phyloP scores from a whole-genome alignment of 2,113 vertebrate genomes.

The Sinocyclocheilus anshuiensis region DNA sequence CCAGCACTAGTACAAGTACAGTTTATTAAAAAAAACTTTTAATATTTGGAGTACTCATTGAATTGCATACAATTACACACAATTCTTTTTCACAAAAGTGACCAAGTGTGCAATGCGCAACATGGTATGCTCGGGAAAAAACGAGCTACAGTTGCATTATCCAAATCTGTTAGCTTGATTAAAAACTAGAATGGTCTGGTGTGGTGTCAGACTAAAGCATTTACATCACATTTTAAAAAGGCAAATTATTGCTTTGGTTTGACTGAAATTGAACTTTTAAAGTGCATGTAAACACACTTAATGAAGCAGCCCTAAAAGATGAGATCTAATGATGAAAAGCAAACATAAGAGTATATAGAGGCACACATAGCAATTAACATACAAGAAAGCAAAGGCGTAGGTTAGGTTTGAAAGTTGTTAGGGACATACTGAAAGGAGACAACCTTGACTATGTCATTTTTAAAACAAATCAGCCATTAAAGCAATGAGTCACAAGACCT shows the following conservation, averaged over 20 bases:
- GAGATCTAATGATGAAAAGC: not conserved
- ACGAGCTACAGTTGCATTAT: not conserved
- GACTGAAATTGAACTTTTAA: not conserved
- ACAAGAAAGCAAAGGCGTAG: not conserved
- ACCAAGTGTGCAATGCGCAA: too few relatives aligned
- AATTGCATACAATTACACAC: not conserved
- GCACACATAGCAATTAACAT: constrained; percentile 1
- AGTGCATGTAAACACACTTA: not conserved
- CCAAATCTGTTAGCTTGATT: not conserved
- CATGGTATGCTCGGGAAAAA: too few relatives aligned
- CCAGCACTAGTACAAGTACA: too few relatives aligned
- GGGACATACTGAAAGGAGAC: not conserved
- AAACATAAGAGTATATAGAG: not conserved
- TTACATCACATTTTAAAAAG: not conserved
- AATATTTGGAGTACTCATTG: not conserved
- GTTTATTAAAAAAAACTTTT: not conserved
- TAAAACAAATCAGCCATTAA: not conserved
- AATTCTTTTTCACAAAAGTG: too few relatives aligned
- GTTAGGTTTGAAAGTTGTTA: constrained; percentile 2
- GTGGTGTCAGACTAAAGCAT: not conserved
- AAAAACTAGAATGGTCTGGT: not conserved
- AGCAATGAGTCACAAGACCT: constrained; percentile 26
- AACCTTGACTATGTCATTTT: not conserved
- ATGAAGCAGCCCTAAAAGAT: not conserved
- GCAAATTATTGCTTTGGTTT: not conserved